Percentiles rank a stretch among this genome's conserved stretches.
phyloP scores from a whole-genome alignment of 2,797 vertebrate genomes.

The Hirundo rustica region DNA sequence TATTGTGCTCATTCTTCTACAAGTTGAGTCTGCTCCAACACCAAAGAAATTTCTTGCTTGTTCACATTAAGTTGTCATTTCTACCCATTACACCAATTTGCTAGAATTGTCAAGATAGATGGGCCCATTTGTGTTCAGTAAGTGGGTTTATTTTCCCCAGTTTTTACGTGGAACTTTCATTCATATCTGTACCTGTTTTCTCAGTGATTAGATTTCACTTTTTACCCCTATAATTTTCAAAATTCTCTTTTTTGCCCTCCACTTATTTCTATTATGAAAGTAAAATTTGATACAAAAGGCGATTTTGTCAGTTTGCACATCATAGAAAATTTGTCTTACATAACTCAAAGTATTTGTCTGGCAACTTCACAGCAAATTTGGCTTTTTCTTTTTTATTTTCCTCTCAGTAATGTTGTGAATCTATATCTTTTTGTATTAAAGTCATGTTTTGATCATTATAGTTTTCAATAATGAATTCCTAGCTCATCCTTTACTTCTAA shows the following conservation, averaged over 20 bases:
- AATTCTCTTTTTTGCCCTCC: not conserved
- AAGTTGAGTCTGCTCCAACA: not conserved
- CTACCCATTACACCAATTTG: not conserved
- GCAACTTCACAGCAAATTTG: not conserved
- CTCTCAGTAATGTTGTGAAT: not conserved
- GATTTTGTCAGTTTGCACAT: not conserved
- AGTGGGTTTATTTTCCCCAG: not conserved
- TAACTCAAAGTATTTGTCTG: not conserved
- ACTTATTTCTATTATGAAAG: not conserved
- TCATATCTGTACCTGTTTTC: not conserved
- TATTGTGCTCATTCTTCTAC: not conserved
- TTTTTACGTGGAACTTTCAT: not conserved
- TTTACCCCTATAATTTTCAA: not conserved
- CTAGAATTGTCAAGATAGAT: rapidly evolving
- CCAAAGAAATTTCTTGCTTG: not conserved
- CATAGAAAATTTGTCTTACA: not conserved
- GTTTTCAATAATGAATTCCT: not conserved
- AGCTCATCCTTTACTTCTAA: not conserved
- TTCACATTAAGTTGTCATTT: not conserved
- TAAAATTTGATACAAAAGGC: not conserved
- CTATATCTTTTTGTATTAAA: not conserved
- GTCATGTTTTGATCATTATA: not conserved
- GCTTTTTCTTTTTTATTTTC: not conserved
- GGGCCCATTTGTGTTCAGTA: not conserved
- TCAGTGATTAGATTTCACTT: not conserved